These are phyloP conservation scores for Aldrovandia affinis DNA, from an alignment of 2,797 vertebrate species.

Conservation along the genomic window DNA sequence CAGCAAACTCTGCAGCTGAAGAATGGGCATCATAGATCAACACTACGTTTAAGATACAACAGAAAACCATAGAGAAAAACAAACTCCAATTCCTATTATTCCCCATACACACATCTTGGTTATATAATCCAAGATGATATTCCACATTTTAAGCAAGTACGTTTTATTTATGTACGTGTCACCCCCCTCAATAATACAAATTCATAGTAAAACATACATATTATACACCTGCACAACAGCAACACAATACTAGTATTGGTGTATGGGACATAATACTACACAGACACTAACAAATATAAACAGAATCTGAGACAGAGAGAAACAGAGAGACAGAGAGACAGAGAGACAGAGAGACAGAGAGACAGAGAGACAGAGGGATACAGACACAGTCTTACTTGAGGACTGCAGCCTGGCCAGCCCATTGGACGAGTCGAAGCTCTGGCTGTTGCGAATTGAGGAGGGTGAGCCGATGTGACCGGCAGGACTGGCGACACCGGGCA, in stretches of 20 bases:
- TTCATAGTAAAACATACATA: no score
- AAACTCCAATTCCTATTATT: background rate
- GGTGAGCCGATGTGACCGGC: slow-evolving; percentile 73
- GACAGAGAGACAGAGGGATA: no score
- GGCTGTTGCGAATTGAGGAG: slow-evolving; percentile 86
- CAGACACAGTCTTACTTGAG: slow-evolving; percentile 78
- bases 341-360: no score
- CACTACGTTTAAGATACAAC: no score
- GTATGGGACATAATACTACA: no score
- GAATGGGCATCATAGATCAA: background rate
- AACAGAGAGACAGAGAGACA: no score
- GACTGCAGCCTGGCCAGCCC: slow-evolving; percentile 89
- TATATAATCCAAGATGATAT: background rate
- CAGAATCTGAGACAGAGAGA: no score
- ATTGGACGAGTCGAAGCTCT: slow-evolving; percentile 94
- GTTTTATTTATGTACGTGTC: no score
- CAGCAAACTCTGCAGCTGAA: background rate
- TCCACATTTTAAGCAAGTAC: background rate
- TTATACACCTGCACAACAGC: no score
- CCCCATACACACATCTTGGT: background rate
- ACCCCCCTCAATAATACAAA: no score
- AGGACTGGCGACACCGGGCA: slow-evolving; percentile 77
- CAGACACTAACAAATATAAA: no score
- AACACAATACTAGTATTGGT: no score
- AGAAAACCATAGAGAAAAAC: background rate